These are phyloP conservation scores for Eubasilissa splendida DNA, from an alignment of 2,888 invertebrate species.

Conservation along the genomic window DNA sequence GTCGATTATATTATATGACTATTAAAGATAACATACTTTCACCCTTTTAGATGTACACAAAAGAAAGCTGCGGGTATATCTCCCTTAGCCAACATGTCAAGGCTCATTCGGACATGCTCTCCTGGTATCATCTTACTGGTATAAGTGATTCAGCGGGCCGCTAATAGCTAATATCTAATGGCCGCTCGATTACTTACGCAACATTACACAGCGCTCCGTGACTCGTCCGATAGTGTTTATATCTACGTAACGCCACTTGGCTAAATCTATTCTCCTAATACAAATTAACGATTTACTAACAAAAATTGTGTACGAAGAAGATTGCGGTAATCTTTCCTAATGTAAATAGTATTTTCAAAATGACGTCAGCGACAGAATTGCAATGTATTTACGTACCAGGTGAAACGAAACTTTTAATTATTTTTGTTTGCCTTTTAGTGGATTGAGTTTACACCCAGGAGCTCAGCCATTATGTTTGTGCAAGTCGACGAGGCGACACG, in stretches of 20 bases:
- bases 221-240: constrained; percentile 6
- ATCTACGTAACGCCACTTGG: constrained; percentile 17
- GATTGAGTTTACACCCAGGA: not conserved
- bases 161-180: constrained; percentile 59
- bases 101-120: constrained; percentile 48
- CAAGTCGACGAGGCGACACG: constrained; percentile 28
- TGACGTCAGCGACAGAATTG: too few species aligned
- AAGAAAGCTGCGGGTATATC: constrained; percentile 46
- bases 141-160: constrained; percentile 56
- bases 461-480: not conserved
- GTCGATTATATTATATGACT: constrained; percentile 2
- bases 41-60: constrained; percentile 61
- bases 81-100: constrained; percentile 51
- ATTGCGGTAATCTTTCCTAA: too few species aligned
- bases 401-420: too few species aligned
- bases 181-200: constrained; percentile 58
- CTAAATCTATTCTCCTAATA: constrained; percentile 27
- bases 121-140: constrained; percentile 56
- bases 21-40: constrained; percentile 14
- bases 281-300: constrained; percentile 28
- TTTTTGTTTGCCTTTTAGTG: not conserved
- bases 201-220: constrained; percentile 62
- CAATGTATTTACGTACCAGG: too few species aligned
- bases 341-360: too few species aligned
- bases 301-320: not conserved